A percentile compares a stretch with the other conserved stretches of the same genome.
Evolutionary conservation across 2,113 vertebrate species (phyloP).

Genomic region (Aplodontia rufa): DNA sequence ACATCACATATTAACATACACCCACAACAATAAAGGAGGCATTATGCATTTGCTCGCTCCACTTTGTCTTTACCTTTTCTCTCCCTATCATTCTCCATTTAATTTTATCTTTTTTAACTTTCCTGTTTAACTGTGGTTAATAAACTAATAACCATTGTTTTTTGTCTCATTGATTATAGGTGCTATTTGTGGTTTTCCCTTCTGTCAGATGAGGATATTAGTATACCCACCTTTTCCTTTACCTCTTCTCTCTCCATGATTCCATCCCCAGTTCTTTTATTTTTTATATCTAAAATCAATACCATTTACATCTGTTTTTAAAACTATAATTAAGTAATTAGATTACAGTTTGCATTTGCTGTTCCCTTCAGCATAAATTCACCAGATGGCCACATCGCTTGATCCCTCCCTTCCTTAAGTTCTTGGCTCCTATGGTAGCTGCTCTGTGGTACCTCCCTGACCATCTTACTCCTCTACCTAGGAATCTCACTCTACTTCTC

Average conservation of each 20-base stretch:
- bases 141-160: neutral
- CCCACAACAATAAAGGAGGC: neutral
- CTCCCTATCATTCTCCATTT: neutral
- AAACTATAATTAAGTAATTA: neutral
- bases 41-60: neutral
- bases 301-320: neutral
- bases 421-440: neutral
- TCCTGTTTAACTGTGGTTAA: neutral
- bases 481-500: neutral
- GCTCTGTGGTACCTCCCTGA: neutral
- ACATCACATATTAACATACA: neutral
- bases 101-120: neutral
- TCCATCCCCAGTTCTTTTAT: neutral
- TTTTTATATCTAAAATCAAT: slow-evolving; percentile 33
- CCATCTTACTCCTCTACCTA: neutral
- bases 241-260: neutral
- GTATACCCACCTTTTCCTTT: neutral
- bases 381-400: neutral
- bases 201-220: neutral
- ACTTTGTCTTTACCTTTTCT: neutral
- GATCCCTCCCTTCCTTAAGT: neutral
- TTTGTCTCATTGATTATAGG: neutral
- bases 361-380: neutral
- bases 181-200: neutral
- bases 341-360: neutral